A percentile compares a stretch with the other conserved stretches of the same genome.
phyloP scores from a whole-genome alignment of 2,113 vertebrate genomes.

The Romanogobio albipinnatus region DNA sequence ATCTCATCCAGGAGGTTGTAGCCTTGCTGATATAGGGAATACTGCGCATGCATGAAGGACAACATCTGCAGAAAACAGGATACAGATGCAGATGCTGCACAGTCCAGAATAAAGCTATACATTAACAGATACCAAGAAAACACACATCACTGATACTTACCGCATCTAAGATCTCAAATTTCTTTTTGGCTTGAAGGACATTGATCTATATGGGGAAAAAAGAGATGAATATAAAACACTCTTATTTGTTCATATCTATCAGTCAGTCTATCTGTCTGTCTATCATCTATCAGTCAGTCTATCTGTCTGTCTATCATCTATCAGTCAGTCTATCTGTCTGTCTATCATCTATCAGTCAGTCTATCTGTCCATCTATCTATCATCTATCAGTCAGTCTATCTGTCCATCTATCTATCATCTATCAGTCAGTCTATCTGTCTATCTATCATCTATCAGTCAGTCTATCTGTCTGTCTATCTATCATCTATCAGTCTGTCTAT shows the following conservation, averaged over 20 bases:
- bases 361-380: too few relatives aligned
- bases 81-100: background rate
- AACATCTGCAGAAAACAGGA: slow-evolving; percentile 83
- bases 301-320: too few relatives aligned
- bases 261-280: too few relatives aligned
- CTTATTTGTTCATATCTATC: background rate
- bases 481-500: too few relatives aligned
- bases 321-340: too few relatives aligned
- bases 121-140: background rate
- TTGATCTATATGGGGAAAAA: slow-evolving; percentile 82
- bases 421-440: too few relatives aligned
- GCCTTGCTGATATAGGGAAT: slow-evolving; percentile 95
- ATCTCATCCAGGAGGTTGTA: slow-evolving; percentile 91
- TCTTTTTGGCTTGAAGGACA: slow-evolving; percentile 97
- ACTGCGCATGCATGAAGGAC: slow-evolving; percentile 97
- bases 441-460: too few relatives aligned
- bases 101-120: background rate
- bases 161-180: slow-evolving; percentile 96
- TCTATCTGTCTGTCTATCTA: too few relatives aligned
- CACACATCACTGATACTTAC: slow-evolving; percentile 73
- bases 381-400: too few relatives aligned
- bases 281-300: too few relatives aligned
- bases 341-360: too few relatives aligned
- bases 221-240: slow-evolving; percentile 16
- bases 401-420: too few relatives aligned